Conservation (phyloP, 2,113 vertebrate genomes). For the Mugil cephalus region DNA sequence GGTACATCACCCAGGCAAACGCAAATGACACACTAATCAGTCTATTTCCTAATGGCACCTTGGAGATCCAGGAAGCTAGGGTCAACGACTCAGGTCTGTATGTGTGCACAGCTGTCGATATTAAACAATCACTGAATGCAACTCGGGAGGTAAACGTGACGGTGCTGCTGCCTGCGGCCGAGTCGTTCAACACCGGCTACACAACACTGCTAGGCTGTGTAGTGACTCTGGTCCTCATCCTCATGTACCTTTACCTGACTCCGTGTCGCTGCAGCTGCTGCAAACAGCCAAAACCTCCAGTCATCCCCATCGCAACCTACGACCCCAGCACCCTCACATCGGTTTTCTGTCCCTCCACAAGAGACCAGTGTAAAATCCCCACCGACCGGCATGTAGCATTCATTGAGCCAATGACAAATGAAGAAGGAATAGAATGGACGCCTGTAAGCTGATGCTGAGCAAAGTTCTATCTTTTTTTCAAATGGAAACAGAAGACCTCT, state of each 20-base stretch:
- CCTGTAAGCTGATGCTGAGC: slow-evolving; percentile 72
- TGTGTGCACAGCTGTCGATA: slow-evolving; percentile 88
- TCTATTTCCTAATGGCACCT: slow-evolving; percentile 89
- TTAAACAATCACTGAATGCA: slow-evolving; percentile 85
- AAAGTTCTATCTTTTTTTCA: slow-evolving; percentile 35
- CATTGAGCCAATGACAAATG: slow-evolving; percentile 88
- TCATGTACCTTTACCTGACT: slow-evolving; percentile 93
- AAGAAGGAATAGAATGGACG: slow-evolving; percentile 84
- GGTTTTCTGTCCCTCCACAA: slow-evolving; percentile 66
- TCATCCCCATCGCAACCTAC: slow-evolving; percentile 46
- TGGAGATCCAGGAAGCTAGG: slow-evolving; percentile 86
- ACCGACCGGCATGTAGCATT: slow-evolving; percentile 90
- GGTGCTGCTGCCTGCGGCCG: slow-evolving; percentile 74
- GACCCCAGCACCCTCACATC: slow-evolving; percentile 58
- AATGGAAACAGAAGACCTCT: slow-evolving; percentile 74
- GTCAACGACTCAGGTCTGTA: slow-evolving; percentile 91
- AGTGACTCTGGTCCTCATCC: slow-evolving; percentile 89
- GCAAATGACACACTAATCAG: slow-evolving; percentile 84
- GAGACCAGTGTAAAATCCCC: slow-evolving; percentile 78
- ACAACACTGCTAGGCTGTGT: slow-evolving; percentile 93
- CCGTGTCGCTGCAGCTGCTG: slow-evolving; percentile 90
- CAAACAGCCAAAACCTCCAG: slow-evolving; percentile 74
- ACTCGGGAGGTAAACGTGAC: slow-evolving; percentile 91
- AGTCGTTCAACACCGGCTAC: slow-evolving; percentile 92
- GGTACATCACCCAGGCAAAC: slow-evolving; percentile 79